A percentile compares a stretch with the other conserved stretches of the same genome.
These are phyloP conservation scores for Phylloscopus whistleri DNA, from an alignment of 2,113 vertebrate species.

Conservation along the genomic window DNA sequence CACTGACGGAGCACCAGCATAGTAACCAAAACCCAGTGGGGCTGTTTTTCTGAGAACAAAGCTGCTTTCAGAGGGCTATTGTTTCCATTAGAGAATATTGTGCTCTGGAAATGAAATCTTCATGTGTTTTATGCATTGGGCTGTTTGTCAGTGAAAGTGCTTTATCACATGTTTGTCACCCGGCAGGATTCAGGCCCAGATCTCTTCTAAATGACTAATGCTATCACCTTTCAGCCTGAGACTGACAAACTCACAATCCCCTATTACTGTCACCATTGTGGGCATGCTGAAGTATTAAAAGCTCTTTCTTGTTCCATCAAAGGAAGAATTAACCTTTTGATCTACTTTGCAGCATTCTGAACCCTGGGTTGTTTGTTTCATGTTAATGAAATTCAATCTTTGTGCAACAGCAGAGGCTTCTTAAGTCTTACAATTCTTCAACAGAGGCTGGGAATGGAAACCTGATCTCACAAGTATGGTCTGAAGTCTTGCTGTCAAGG, in stretches of 20 bases:
- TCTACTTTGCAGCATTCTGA: constrained; percentile 43
- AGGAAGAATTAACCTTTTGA: constrained; percentile 55
- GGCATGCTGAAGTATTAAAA: constrained; percentile 11
- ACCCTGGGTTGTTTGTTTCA: constrained; percentile 40
- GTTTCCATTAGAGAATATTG: background rate
- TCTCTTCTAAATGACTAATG: background rate
- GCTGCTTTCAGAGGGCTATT: background rate
- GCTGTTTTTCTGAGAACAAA: background rate
- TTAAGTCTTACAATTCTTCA: constrained; percentile 28
- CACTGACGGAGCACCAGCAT: background rate
- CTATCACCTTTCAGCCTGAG: background rate
- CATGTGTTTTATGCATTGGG: background rate
- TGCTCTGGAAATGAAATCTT: background rate
- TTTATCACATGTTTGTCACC: background rate
- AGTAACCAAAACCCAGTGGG: background rate
- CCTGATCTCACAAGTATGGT: background rate
- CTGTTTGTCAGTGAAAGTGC: background rate
- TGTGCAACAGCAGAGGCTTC: background rate
- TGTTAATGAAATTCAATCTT: constrained; percentile 51
- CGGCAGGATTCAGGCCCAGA: background rate
- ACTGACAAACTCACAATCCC: background rate
- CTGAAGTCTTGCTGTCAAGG: constrained; percentile 3
- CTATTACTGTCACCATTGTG: background rate
- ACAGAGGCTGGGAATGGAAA: constrained; percentile 12
- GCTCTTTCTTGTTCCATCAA: constrained; percentile 34